Base-by-base conservation (phyloP, 2,797 vertebrate species). In the Mustela erminea region DNA sequence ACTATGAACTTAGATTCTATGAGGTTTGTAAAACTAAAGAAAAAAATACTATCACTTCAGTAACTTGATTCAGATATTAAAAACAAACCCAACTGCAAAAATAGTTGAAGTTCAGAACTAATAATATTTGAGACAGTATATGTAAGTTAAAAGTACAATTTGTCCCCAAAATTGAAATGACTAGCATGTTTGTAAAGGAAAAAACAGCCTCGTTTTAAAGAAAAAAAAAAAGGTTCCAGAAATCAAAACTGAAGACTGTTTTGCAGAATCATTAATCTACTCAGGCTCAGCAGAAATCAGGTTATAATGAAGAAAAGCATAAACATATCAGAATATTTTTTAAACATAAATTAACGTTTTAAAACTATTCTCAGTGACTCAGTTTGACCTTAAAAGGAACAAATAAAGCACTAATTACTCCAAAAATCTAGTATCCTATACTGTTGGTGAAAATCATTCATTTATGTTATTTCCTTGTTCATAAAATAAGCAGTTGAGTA, bases 1-100 rank as follows among this genome's bases (percentile, higher is more conserved):
- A 62, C n/a, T 68, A 83, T 32, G 88, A 80, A 60, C 21, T 90
- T 74, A 86, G 64, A 84, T 90, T 87, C 52, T 96, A 88, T 90
- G 87, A 85, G 21, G 43, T 83, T 7, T 66, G 1, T 56, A 95
- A 92, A 78, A 87, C 60, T 84, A 70, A 83, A 89, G 27, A 58
- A 58, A 74, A 78, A 90, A 87, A 94, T n/a, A 80, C 29, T 38
- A 80, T 56, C 15, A n/a, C 83, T 84, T 95, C 27, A 74, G 78
- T 64, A 94, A 87, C 75, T 90, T 77, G 32, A 95, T 66, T 96
- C 56, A 64, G 43, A 58, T 81, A 5, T 80, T 95, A 87, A 96
- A 97, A 97, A 94, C 17, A 91, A 93, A 84, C 18, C 52, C 52
- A 96, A 92, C n/a, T 86, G 27, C 25, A 64, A 95, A 96, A 91